Evolutionary conservation across 1,140 invertebrate species (phyloP).

Genomic region (Popillia japonica): DNA sequence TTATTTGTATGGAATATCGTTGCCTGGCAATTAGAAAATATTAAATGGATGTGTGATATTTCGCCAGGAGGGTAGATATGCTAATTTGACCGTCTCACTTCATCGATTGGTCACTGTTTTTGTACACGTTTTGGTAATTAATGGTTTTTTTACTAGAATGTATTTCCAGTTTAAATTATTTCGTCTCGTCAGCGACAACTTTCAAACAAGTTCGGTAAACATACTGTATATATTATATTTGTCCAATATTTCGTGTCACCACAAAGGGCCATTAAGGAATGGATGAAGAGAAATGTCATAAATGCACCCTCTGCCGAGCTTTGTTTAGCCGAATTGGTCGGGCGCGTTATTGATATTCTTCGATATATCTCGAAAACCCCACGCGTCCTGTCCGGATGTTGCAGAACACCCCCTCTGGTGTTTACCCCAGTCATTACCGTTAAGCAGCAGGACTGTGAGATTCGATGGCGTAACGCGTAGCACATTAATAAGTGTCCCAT

Average conservation of each 20-base stretch:
- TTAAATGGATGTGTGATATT: constrained; percentile 15
- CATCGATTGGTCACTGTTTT: not conserved
- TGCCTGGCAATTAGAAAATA: constrained; percentile 38
- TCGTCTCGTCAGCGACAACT: too few relatives aligned
- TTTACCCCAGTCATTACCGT: constrained; percentile 29
- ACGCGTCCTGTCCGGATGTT: constrained; percentile 33
- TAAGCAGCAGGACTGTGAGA: constrained; percentile 9
- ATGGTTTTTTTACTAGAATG: not conserved
- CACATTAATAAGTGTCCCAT: constrained; percentile 32
- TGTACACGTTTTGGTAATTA: not conserved
- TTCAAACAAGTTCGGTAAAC: not conserved
- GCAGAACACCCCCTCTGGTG: constrained; percentile 20
- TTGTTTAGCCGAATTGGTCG: constrained; percentile 32
- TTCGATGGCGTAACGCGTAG: constrained; percentile 11
- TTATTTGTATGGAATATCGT: constrained; percentile 39
- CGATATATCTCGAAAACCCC: constrained; percentile 34
- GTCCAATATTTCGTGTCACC: constrained; percentile 9
- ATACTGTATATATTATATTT: not conserved
- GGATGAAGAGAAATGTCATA: constrained; percentile 33
- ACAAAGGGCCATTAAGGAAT: constrained; percentile 21
- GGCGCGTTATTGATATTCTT: constrained; percentile 31
- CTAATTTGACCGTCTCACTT: not conserved
- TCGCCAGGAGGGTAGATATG: constrained; percentile 23
- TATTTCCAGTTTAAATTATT: too few relatives aligned
- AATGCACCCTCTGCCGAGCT: constrained; percentile 13